phyloP scores from a whole-genome alignment of 2,888 invertebrate species.

The Dasypolia templi region DNA sequence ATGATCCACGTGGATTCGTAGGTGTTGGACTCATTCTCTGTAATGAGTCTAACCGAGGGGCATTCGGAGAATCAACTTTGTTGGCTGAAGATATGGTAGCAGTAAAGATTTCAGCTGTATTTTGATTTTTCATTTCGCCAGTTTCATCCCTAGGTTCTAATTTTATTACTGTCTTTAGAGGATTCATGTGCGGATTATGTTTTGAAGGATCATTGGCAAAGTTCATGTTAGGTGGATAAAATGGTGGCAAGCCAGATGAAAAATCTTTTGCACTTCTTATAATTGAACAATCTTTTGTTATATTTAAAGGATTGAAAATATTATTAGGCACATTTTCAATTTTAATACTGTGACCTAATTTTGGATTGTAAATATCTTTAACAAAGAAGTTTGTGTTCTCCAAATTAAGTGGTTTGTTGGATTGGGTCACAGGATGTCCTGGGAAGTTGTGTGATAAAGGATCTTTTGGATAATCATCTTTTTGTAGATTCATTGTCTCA shows the following conservation, averaged over 20 bases:
- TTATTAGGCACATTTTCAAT: slow-evolving; percentile 85
- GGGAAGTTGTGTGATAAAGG: slow-evolving; percentile 86
- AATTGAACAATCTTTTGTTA: slow-evolving; percentile 85
- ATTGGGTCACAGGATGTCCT: slow-evolving; percentile 81
- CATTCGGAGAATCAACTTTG: slow-evolving; percentile 86
- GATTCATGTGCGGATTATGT: slow-evolving; percentile 85
- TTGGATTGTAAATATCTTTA: slow-evolving; percentile 87
- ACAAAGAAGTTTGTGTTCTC: slow-evolving; percentile 88
- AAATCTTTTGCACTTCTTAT: slow-evolving; percentile 87
- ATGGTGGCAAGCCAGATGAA: slow-evolving; percentile 82
- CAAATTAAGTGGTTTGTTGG: slow-evolving; percentile 85
- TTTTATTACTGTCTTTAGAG: slow-evolving; percentile 88
- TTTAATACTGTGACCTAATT: slow-evolving; percentile 85
- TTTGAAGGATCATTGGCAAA: slow-evolving; percentile 85
- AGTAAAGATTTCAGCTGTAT: slow-evolving; percentile 88
- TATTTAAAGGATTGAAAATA: slow-evolving; percentile 86
- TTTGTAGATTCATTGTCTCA: slow-evolving; percentile 84
- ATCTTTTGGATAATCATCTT: slow-evolving; percentile 87
- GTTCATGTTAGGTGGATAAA: slow-evolving; percentile 84
- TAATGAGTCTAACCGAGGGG: slow-evolving; percentile 83
- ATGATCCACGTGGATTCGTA: slow-evolving; percentile 82
- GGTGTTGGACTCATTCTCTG: slow-evolving; percentile 88
- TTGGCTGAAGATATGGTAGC: slow-evolving; percentile 86
- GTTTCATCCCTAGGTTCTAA: slow-evolving; percentile 88
- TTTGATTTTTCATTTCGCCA: slow-evolving; percentile 86